These are phyloP conservation scores for Parnassius glacialis DNA, from an alignment of 2,888 invertebrate species.

Conservation along the genomic window DNA sequence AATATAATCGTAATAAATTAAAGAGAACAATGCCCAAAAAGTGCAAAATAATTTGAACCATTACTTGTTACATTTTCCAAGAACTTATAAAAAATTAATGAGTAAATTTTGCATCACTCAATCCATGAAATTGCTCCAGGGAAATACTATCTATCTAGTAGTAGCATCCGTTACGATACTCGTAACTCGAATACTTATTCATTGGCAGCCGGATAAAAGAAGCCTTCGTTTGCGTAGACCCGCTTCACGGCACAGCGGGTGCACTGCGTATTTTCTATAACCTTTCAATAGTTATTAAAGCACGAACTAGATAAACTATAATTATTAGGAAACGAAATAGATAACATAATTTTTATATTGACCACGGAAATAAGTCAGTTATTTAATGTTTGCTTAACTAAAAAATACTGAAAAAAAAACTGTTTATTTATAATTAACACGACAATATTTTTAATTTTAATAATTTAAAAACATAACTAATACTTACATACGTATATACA, in stretches of 20 bases:
- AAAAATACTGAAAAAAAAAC: too few species aligned
- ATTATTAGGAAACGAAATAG: neutral
- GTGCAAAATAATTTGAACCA: neutral
- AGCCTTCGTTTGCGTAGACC: slow-evolving; percentile 27
- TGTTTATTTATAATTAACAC: too few species aligned
- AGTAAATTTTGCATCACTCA: slow-evolving; percentile 14
- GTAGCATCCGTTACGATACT: slow-evolving; percentile 33
- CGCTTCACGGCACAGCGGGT: slow-evolving; percentile 22
- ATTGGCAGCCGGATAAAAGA: slow-evolving; percentile 36
- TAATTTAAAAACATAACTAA: too few species aligned
- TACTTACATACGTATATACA: too few species aligned
- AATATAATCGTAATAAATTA: too few species aligned
- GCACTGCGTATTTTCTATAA: slow-evolving; percentile 5
- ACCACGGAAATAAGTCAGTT: neutral
- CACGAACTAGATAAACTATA: too few species aligned
- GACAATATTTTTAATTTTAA: neutral
- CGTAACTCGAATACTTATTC: slow-evolving; percentile 34
- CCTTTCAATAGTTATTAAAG: neutral
- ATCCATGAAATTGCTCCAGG: slow-evolving; percentile 5
- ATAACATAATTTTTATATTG: neutral
- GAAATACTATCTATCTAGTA: slow-evolving; percentile 25
- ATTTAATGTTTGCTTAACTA: too few species aligned
- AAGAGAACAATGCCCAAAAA: too few species aligned
- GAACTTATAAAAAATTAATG: slow-evolving; percentile 10
- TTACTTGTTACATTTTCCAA: slow-evolving; percentile 8